Evolutionary conservation across 2,888 invertebrate species (phyloP).

Genomic region (Epiblema foenella): DNA sequence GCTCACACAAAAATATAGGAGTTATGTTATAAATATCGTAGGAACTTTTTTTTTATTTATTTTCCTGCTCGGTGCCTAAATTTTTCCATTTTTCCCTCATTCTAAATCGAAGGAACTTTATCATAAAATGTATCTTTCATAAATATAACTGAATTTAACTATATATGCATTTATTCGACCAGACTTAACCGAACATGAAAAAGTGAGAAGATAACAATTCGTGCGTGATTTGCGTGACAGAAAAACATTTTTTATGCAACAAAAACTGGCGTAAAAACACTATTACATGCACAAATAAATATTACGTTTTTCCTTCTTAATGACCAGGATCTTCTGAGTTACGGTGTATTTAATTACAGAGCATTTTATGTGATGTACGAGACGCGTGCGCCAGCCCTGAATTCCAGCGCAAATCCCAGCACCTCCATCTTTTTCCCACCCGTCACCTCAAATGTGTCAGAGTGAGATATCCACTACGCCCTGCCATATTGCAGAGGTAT

Average conservation of each 20-base stretch:
- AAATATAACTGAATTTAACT: too few species aligned
- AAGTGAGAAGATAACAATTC: neutral
- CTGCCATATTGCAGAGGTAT: neutral
- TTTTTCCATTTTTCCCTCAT: too few species aligned
- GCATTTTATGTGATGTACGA: conserved; percentile 22
- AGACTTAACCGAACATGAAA: neutral
- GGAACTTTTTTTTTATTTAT: too few species aligned
- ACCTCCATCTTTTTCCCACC: neutral
- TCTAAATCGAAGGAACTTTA: too few species aligned
- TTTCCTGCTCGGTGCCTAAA: too few species aligned
- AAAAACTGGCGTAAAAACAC: neutral
- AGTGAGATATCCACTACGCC: neutral
- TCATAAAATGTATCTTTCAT: too few species aligned
- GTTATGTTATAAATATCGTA: too few species aligned
- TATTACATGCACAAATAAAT: conserved; percentile 8
- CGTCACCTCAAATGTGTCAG: too few species aligned
- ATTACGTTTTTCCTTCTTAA: neutral
- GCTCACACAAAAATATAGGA: too few species aligned
- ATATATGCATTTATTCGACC: neutral
- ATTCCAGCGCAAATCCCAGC: neutral
- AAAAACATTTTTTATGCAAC: neutral
- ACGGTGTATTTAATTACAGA: conserved; percentile 20
- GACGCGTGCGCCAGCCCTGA: conserved; percentile 6
- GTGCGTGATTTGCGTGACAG: neutral
- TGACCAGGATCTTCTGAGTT: conserved; percentile 14